These are phyloP conservation scores for Dicrurus megarhynchus DNA, from an alignment of 2,113 vertebrate species.

Conservation along the genomic window DNA sequence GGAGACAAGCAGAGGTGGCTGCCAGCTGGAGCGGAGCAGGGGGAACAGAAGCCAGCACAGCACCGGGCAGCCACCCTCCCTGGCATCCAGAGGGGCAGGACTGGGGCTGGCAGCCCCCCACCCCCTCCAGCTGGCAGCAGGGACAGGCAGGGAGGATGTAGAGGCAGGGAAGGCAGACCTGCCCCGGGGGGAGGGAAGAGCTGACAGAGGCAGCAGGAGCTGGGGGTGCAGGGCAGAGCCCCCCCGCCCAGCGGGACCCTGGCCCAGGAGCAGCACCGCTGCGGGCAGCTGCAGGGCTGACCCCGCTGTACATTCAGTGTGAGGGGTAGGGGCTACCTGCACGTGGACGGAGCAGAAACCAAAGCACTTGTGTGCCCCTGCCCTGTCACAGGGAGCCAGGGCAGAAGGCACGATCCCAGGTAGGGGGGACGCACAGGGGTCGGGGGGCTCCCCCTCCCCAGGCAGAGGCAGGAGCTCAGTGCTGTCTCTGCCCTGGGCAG, in stretches of 20 bases:
- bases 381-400: neutral
- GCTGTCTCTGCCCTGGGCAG: neutral
- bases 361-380: constrained; percentile 45
- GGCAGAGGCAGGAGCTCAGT: neutral
- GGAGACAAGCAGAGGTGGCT: neutral
- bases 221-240: neutral
- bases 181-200: neutral
- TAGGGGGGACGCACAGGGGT: neutral
- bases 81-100: neutral
- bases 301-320: neutral
- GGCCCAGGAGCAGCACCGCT: neutral
- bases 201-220: neutral
- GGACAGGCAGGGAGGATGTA: neutral
- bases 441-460: neutral
- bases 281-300: neutral
- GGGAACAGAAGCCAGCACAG: neutral
- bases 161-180: neutral
- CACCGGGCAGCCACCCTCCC: neutral
- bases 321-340: neutral
- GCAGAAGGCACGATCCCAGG: constrained; percentile 15
- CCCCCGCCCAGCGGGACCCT: neutral
- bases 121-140: neutral
- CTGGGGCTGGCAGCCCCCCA: neutral
- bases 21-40: neutral
- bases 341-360: neutral